phyloP scores from a whole-genome alignment of 30 jellyfish, hydroid and myxozoan genomes.

The Cassiopea andromeda region DNA sequence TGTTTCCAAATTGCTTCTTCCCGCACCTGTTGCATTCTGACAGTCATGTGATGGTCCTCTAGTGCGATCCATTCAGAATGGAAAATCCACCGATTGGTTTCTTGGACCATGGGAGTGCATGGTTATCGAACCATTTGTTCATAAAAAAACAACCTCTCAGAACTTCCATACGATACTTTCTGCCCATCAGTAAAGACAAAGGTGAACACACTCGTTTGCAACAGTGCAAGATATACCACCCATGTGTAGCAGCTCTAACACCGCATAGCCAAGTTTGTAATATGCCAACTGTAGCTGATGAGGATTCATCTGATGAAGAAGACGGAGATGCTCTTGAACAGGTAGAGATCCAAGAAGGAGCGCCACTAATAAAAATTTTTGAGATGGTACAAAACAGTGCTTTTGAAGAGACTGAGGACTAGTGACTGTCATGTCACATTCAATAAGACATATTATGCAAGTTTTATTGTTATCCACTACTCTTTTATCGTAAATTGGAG shows the following conservation, averaged over 20 bases:
- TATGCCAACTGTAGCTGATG: not conserved
- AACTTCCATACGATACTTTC: not conserved
- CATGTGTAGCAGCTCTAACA: not conserved
- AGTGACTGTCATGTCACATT: not conserved
- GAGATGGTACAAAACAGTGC: not conserved
- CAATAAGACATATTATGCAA: too few species aligned
- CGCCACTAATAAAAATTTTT: not conserved
- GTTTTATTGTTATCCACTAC: not conserved
- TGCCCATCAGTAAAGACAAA: not conserved
- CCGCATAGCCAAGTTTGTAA: not conserved
- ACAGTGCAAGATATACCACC: not conserved
- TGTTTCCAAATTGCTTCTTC: not conserved
- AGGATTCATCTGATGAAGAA: not conserved
- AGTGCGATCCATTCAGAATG: not conserved
- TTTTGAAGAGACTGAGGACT: not conserved
- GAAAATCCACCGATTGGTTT: not conserved
- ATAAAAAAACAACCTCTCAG: not conserved
- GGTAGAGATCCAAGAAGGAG: not conserved
- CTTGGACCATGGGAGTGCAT: not conserved
- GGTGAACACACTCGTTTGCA: not conserved
- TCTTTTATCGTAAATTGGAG: too few species aligned
- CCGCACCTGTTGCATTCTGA: not conserved
- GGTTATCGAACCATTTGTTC: not conserved
- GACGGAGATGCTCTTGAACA: not conserved
- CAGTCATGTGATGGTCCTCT: not conserved